phyloP scores from a whole-genome alignment of 2,113 vertebrate genomes.

The Agapornis roseicollis region DNA sequence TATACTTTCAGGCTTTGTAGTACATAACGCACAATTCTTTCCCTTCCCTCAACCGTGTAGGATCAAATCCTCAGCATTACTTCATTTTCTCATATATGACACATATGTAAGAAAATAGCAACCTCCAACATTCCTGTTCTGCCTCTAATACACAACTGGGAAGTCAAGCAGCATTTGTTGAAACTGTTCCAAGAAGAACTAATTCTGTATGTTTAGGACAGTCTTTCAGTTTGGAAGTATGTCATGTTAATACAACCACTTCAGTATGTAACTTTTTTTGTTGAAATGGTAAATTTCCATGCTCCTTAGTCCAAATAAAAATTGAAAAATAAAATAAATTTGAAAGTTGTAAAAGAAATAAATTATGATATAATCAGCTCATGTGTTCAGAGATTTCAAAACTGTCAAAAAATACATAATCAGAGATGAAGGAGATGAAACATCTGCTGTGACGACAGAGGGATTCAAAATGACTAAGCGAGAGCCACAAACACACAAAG shows the following conservation, averaged over 20 bases:
- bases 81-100: background rate
- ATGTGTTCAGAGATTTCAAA: background rate
- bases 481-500: background rate
- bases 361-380: conserved; percentile 10
- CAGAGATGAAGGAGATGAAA: background rate
- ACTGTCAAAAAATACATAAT: background rate
- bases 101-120: background rate
- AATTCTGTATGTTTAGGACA: background rate
- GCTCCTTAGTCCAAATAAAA: background rate
- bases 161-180: background rate
- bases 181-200: background rate
- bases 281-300: background rate
- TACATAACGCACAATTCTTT: background rate
- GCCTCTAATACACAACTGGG: background rate
- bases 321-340: background rate
- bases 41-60: background rate
- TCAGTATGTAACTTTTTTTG: background rate
- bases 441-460: background rate
- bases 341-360: background rate
- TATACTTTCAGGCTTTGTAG: background rate
- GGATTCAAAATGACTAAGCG: background rate
- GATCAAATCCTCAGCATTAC: background rate
- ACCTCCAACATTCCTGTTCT: background rate
- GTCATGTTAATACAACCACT: background rate
- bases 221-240: background rate